A percentile compares a stretch with the other conserved stretches of the same genome.
Conservation (phyloP, 2,113 vertebrate species). For the Petrocephalus zakoni region DNA sequence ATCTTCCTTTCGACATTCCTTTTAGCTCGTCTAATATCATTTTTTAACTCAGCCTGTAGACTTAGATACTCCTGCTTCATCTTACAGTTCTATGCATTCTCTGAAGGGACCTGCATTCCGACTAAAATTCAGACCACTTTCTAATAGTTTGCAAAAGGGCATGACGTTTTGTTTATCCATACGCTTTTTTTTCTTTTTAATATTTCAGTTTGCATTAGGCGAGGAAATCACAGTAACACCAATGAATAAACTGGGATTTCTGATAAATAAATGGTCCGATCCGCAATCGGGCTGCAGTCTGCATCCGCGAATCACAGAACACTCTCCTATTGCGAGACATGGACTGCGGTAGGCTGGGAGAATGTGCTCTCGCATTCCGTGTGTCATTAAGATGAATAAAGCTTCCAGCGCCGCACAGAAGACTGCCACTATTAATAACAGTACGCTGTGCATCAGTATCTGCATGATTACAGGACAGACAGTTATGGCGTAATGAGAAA, state of each 20-base stretch:
- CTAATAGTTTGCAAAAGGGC: background rate
- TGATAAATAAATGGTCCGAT: background rate
- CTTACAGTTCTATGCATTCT: background rate
- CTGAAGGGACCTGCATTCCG: background rate
- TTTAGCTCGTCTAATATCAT: no score
- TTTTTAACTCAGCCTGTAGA: no score
- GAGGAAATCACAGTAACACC: background rate
- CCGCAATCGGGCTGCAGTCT: background rate
- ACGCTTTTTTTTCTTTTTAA: background rate
- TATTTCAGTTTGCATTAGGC: background rate
- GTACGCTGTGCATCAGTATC: background rate
- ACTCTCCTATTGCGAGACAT: background rate
- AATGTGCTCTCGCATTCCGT: background rate
- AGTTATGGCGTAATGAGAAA: background rate
- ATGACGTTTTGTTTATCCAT: background rate
- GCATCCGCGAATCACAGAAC: background rate
- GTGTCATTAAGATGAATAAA: slow-evolving; percentile 3
- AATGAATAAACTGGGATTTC: background rate
- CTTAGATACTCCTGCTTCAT: no score
- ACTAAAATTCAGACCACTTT: background rate
- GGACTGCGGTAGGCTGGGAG: background rate
- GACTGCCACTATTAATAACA: background rate
- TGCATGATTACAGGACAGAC: background rate
- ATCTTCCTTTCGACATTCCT: no score
- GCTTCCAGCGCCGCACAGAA: background rate